Evolutionary conservation across 2,888 invertebrate genomes (phyloP), one percentile per base, ranked within the genome.

Genomic region (Drosophila hawaiiensis): DNA sequence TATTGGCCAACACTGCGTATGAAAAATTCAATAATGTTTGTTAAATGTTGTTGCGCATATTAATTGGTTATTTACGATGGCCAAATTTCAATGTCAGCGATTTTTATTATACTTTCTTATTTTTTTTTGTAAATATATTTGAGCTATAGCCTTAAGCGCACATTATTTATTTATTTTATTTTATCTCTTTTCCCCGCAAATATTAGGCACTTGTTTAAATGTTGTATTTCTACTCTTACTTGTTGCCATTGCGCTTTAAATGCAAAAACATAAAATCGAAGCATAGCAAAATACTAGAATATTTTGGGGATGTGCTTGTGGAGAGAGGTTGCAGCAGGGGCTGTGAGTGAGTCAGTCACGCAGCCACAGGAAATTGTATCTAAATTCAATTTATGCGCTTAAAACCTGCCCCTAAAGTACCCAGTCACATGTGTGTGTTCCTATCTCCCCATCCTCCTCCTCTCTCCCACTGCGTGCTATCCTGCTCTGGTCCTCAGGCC

Each of bases 291-390:
- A 56, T 49, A 43, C 54, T 33, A 3, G 29, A 58, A 59, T 62
- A 50, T 9, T n/a, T 54, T 49, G 25, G n/a, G 35, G 7, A 19
- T 29, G 29, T 29, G 1, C 2, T 7, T 7, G 25, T 12, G 25
- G 9, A 6, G 49, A 16, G 49, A 16, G 47, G 25, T 22, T 50
- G 49, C 50, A 68, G 56, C 41, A 25, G 47, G n/a, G 37, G 31
- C 28, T 50, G 4, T 28, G 56, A 12, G 61, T 56, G 68, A 61
- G 78, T 62, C 82, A 89, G 89, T 75, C 88, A 85, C 91, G 90
- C 91, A 84, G 82, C 58, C 75, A 87, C 85, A 82, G 91, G 85
- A 91, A 91, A 85, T 91, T 91, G 85, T 85, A 85, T 85, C 91
- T 91, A 89, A 85, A 85, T 85, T 85, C 88, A 85, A 85, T 85